Evolutionary conservation across 2,113 vertebrate species (phyloP), one percentile per base, ranked within the genome.

Genomic region (Rostratula benghalensis): DNA sequence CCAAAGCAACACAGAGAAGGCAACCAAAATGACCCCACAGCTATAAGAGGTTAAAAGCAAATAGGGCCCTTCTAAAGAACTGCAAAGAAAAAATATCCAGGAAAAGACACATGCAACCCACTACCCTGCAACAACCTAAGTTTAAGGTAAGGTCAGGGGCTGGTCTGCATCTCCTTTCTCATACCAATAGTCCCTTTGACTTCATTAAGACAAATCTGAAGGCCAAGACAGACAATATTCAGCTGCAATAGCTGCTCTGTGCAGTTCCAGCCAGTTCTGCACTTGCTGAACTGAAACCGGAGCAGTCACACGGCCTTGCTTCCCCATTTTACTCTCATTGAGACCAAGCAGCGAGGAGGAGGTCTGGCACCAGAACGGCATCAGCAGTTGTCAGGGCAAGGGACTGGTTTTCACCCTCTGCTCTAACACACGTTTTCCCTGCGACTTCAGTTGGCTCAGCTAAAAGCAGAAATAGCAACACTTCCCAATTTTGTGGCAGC

Each of bases 391-490:
- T 60, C 50, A 80, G 79, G 69, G 39, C 74, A 37, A 94, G 48
- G 17, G 73, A 16, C 93, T 63, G 68, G 30, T 37, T 83, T 95
- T 94, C 60, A 65, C 35, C 84, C 60, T 68, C 59, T 83, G 74
- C 67, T 83, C 54, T 68, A 78, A 79, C 89, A 56, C 67, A 35
- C 9, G 2, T 60, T 77, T 83, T 81, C 71, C 85, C 77, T 53
- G 64, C 3, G 30, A 73, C 86, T 94, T 76, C 48, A 19, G 59
- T 87, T 85, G 70, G 71, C 89, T 77, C 51, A 70, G 87, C 88
- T 91, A 67, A 83, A 89, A 95, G 61, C 69, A 91, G 88, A 79
- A 94, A 94, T 53, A 76, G 79, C 83, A 93, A 43, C 56, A 53
- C 67, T 93, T 91, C 33, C 11, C 1, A 8, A 33, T 39, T 5